Conservation (phyloP, 2,797 vertebrate species). For the Argentina silus region DNA sequence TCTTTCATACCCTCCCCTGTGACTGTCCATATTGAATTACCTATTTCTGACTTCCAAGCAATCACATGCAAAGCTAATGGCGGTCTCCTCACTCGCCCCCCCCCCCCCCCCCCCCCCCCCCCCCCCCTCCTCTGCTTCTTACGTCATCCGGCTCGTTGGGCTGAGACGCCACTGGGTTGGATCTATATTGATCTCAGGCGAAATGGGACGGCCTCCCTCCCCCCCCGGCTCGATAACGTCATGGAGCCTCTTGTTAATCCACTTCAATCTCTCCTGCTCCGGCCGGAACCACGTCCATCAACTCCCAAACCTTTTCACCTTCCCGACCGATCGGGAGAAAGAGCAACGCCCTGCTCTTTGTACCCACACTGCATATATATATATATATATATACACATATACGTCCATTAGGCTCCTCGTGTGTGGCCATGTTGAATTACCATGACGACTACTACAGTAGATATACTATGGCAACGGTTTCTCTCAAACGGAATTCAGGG, state of each 20-base stretch:
- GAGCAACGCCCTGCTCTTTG: conserved; percentile 42
- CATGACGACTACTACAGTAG: neutral
- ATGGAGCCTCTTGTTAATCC: conserved; percentile 75
- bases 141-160: conserved; percentile 57
- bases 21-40: conserved; percentile 44
- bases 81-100: conserved; percentile 19
- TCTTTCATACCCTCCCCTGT: conserved; percentile 13
- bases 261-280: conserved; percentile 65
- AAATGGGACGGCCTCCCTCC: conserved; percentile 64
- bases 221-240: conserved; percentile 73
- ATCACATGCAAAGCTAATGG: conserved; percentile 37
- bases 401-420: neutral
- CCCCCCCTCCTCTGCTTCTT: neutral
- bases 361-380: conserved; percentile 21
- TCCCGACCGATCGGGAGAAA: conserved; percentile 50
- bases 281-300: conserved; percentile 59
- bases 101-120: neutral
- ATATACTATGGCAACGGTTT: neutral
- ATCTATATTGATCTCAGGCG: conserved; percentile 65
- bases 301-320: conserved; percentile 55
- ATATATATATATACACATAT: neutral
- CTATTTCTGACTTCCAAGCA: conserved; percentile 38
- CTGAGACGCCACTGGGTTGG: conserved; percentile 61
- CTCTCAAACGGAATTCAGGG: neutral
- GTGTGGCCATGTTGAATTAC: neutral